A percentile compares a stretch with the other conserved stretches of the same genome.
These are phyloP conservation scores for Drosophila tristis DNA, from an alignment of 1,140 invertebrate genomes.

Conservation along the genomic window DNA sequence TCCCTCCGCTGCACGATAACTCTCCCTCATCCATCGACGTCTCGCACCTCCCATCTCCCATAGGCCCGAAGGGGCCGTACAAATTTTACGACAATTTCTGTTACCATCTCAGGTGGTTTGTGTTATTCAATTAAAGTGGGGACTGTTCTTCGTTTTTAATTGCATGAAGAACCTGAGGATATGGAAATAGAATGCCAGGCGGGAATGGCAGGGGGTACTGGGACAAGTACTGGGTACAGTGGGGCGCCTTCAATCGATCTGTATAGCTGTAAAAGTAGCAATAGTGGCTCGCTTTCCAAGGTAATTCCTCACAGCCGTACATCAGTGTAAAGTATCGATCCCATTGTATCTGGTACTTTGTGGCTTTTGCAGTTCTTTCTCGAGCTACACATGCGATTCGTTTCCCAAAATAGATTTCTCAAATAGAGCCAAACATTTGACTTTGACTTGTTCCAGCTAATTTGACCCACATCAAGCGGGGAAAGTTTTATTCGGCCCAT, in stretches of 20 bases:
- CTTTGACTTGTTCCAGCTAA: conserved; percentile 13
- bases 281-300: too few species aligned
- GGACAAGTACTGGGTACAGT: too few species aligned
- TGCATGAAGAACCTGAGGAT: conserved; percentile 57
- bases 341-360: too few species aligned
- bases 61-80: conserved; percentile 15
- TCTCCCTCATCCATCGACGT: conserved; percentile 33
- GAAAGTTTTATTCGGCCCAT: conserved; percentile 18
- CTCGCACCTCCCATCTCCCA: not conserved
- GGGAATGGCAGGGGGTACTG: too few species aligned
- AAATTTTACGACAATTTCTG: conserved; percentile 64
- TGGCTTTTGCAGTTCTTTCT: too few species aligned
- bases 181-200: too few species aligned
- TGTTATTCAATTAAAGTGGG: conserved; percentile 75
- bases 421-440: not conserved
- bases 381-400: too few species aligned
- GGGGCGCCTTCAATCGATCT: too few species aligned
- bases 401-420: not conserved
- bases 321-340: too few species aligned
- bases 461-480: conserved; percentile 36
- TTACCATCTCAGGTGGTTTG: conserved; percentile 23
- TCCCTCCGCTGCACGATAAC: not conserved
- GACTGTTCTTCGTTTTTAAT: conserved; percentile 60
- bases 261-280: too few species aligned
- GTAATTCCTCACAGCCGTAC: too few species aligned